Evolutionary conservation across 2,797 vertebrate species (phyloP), one percentile per base, ranked within the genome.

Genomic region (Manis crassicaudata): DNA sequence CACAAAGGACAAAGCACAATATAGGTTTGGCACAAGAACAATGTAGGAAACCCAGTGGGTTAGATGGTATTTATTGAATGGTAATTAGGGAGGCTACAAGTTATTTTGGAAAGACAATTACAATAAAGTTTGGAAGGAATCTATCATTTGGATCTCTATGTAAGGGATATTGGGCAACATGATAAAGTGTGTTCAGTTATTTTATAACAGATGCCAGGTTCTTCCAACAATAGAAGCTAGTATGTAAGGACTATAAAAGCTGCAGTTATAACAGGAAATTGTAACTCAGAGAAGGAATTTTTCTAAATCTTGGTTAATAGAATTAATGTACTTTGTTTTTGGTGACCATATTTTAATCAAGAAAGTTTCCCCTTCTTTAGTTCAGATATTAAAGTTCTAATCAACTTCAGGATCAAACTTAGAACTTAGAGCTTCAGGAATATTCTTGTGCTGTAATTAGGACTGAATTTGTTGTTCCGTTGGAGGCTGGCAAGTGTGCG

Each of bases 21-120:
- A 50, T 18, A 83, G 35, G 43, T 20, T 83, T 92, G 92, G 88
- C 72, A 96, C 58, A 73, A 35, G 88, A 90, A 75, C 16, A 37
- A 73, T 65, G 87, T 68, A 79, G 92, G 83, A 95, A 92, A 95
- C 29, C 62, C 73, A 82, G 68, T 70, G 82, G 81, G 82, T 73
- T 96, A 90, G 81, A 70, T 94, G 54, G 60, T 96, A 92, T 95
- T 95, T 96, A 88, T 87, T 83, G 63, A 92, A 89, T 86, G 29
- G 82, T 91, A 97, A 94, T 96, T 96, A 88, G 86, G 37, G 35
- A 95, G 68, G 63, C 37, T 95, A 91, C 90, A 94, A 56, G 52
- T 97, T 97, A 94, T 96, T 97, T 88, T 88, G 77, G 94, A 95
- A 96, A 95, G 91, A 92, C 29, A 95, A 56, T 84, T 93, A 32